phyloP scores from a whole-genome alignment of 2,113 vertebrate genomes.

The Sinosuthora webbiana region DNA sequence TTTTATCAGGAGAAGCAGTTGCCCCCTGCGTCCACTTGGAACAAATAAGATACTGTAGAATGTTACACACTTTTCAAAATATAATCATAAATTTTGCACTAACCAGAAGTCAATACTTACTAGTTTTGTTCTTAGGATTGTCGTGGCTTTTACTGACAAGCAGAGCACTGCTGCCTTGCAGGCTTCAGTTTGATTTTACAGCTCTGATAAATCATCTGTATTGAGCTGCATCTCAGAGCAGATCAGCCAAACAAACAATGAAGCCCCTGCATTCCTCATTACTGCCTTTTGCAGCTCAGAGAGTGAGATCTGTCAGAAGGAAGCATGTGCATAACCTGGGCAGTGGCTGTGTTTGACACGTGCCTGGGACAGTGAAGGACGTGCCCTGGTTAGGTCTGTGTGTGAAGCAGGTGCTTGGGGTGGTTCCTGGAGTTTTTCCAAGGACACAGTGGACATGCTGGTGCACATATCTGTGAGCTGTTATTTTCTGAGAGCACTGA shows the following conservation, averaged over 20 bases:
- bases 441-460: neutral
- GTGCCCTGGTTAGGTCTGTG: neutral
- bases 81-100: neutral
- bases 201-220: neutral
- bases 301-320: neutral
- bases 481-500: neutral
- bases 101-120: neutral
- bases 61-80: neutral
- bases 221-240: neutral
- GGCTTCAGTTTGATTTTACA: neutral
- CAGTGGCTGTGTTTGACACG: neutral
- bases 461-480: neutral
- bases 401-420: neutral
- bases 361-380: neutral
- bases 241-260: neutral
- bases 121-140: neutral
- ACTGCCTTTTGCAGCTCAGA: neutral
- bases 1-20: neutral
- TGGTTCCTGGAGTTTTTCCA: neutral
- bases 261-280: neutral
- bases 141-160: neutral
- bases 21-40: neutral
- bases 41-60: neutral
- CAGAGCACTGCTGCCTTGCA: neutral
- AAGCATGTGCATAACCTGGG: accelerated